These are phyloP conservation scores for Oegoconia quadripuncta DNA, from an alignment of 2,888 invertebrate species.

Conservation along the genomic window DNA sequence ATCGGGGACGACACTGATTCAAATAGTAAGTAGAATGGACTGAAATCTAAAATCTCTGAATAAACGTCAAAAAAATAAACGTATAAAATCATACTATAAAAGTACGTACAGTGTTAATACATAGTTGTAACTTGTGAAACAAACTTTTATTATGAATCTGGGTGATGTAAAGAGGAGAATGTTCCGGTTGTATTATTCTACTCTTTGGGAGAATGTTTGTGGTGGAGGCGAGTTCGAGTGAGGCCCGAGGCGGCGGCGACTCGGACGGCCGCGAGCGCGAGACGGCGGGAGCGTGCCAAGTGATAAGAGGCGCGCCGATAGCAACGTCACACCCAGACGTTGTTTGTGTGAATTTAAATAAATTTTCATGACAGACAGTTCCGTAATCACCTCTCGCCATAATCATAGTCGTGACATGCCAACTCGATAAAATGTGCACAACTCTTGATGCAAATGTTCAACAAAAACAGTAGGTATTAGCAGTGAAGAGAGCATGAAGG, in stretches of 20 bases:
- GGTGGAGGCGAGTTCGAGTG: conserved; percentile 40
- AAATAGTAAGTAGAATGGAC: conserved; percentile 67
- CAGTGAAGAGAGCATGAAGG: neutral
- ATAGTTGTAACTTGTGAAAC: conserved; percentile 1
- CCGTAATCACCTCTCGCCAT: conserved; percentile 75
- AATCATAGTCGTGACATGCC: conserved; percentile 62
- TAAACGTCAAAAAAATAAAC: neutral
- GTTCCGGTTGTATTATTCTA: no score
- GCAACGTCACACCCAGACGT: conserved; percentile 79
- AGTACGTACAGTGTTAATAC: neutral
- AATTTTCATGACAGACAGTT: conserved; percentile 79
- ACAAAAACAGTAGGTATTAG: neutral
- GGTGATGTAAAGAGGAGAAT: conserved; percentile 39
- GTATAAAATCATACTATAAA: neutral
- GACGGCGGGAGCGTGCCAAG: conserved; percentile 77
- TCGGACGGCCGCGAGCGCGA: conserved; percentile 52
- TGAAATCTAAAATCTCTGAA: neutral
- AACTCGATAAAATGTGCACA: conserved; percentile 48
- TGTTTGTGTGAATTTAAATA: conserved; percentile 80
- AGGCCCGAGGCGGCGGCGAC: conserved; percentile 55
- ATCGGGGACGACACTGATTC: conserved; percentile 72
- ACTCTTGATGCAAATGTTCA: neutral
- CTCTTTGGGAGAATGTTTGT: conserved; percentile 60
- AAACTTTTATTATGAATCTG: conserved; percentile 7
- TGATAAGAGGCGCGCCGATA: conserved; percentile 79